Evolutionary conservation across 2,113 vertebrate genomes (phyloP).

Genomic region (Tenebrosternarchus preto): DNA sequence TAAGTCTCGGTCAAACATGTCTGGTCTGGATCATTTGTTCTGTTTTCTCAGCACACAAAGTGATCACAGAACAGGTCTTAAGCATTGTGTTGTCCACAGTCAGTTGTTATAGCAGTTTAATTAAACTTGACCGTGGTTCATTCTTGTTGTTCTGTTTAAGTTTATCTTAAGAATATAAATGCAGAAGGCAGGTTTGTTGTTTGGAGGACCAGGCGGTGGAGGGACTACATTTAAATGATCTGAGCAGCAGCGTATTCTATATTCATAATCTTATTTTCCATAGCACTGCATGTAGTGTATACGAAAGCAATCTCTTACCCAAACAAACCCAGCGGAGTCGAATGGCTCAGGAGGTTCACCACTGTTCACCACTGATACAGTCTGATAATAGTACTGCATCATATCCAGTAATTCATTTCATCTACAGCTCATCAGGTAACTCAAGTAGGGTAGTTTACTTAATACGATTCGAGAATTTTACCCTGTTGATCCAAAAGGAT

Average conservation of each 20-base stretch:
- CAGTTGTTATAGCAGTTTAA: background rate
- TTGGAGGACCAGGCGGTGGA: no score
- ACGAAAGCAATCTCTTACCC: no score
- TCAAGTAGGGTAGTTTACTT: background rate
- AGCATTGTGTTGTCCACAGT: background rate
- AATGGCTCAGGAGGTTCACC: no score
- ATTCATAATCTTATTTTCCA: no score
- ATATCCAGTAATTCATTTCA: background rate
- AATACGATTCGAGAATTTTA: no score
- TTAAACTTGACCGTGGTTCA: background rate
- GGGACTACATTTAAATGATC: background rate
- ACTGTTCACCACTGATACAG: no score
- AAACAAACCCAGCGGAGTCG: no score
- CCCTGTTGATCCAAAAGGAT: no score
- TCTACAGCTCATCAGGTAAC: background rate
- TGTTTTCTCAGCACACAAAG: background rate
- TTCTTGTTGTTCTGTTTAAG: background rate
- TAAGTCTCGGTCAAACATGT: background rate
- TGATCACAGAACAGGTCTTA: background rate
- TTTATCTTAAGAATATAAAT: conserved; percentile 4
- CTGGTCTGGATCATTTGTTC: conserved; percentile 27
- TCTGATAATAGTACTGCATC: background rate
- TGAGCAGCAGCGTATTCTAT: background rate
- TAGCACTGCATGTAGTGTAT: no score
- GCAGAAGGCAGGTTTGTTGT: background rate